Evolutionary conservation across 2,797 vertebrate species (phyloP), one percentile per base, ranked within the genome.

Genomic region (Lutjanus campechanus): DNA sequence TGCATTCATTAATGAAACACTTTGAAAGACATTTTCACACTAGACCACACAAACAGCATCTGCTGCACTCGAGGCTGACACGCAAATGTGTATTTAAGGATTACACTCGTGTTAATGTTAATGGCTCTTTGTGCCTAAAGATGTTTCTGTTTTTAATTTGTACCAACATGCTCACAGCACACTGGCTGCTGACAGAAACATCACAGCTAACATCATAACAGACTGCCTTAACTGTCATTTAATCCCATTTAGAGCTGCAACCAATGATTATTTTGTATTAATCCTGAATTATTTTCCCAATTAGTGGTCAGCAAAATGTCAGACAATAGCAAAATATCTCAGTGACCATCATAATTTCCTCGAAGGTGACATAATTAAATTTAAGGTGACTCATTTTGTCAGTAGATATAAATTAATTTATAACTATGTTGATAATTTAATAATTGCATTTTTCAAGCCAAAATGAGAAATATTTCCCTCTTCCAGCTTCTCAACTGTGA

Each of bases 1-100:
- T 79, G 44, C 59, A 67, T 73, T 79, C 69, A 62, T 82, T 78
- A 84, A 77, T 81, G 60, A 88, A 80, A 77, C 47, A 22, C 55
- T 50, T 13, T 76, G 12, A 76, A 46, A 82, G 62, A 63, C 29
- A 25, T 69, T 79, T 75, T 76, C 60, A 76, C 71, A 71, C 43
- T 13, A 76, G 64, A 74, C 47, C 74, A 68, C 54, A 74, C 62
- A 83, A 59, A 72, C 62, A 43, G 49, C 47, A 54, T 81, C 59
- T 73, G 77, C 0, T 65, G 0, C n/a, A 49, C 49, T 40, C 13
- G 19, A 55, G 43, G 25, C 44, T 41, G 1, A 74, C 36, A 44
- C n/a, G 58, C 25, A 79, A 71, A 66, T 29, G 13, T 51, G 55
- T 0, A 11, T 73, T 67, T 65, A 66, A 68, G 7, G 44, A 62